Evolutionary conservation across 1,140 invertebrate species (phyloP).

Genomic region (Octopus sinensis): DNA sequence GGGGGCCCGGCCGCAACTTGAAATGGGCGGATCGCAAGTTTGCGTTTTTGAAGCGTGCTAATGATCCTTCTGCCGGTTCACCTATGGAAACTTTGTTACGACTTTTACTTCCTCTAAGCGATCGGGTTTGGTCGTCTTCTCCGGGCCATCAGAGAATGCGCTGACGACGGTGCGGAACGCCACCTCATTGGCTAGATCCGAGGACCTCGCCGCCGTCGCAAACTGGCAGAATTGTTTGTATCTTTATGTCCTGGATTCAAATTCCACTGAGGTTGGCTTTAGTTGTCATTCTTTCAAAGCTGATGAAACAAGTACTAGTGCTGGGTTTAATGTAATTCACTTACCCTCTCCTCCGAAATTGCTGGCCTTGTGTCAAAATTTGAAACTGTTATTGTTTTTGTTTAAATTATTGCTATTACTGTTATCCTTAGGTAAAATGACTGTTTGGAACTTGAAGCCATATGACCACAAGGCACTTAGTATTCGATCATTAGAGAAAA

Average conservation of each 20-base stretch:
- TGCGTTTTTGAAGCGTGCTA: too few species aligned
- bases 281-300: neutral
- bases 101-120: too few species aligned
- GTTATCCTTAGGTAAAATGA: neutral
- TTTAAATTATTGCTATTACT: neutral
- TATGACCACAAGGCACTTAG: neutral
- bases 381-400: neutral
- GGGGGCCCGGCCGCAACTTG: too few species aligned
- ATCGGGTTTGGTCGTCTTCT: too few species aligned
- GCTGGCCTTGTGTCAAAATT: neutral
- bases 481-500: neutral
- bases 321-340: neutral
- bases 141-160: too few species aligned
- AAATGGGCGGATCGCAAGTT: too few species aligned
- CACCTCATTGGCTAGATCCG: too few species aligned
- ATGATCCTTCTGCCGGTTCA: too few species aligned
- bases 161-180: too few species aligned
- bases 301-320: neutral
- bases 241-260: neutral
- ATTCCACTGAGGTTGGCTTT: neutral
- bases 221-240: neutral
- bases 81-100: too few species aligned
- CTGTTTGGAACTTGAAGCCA: neutral
- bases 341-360: neutral
- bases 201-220: too few species aligned